Evolutionary conservation across 2,797 vertebrate genomes (phyloP).

Genomic region (Chromis chromis): DNA sequence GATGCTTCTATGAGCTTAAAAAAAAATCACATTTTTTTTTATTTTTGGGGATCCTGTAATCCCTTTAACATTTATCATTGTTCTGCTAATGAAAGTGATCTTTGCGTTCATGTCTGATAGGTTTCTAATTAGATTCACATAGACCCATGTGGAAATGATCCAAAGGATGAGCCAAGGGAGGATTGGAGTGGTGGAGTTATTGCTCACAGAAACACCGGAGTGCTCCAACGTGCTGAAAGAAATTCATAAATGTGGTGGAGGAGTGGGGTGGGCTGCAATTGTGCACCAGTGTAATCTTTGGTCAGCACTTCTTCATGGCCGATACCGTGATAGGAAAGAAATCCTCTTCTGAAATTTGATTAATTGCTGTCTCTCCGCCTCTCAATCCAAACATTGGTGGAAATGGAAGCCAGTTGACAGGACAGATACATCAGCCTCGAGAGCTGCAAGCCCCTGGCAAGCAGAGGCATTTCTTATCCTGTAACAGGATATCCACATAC

Average conservation of each 20-base stretch:
- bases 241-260: slow-evolving; percentile 67
- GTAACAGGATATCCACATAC: slow-evolving; percentile 79
- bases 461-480: slow-evolving; percentile 79
- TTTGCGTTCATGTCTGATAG: slow-evolving; percentile 72
- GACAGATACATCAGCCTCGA: slow-evolving; percentile 75
- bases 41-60: slow-evolving; percentile 58
- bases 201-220: slow-evolving; percentile 60
- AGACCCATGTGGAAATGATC: slow-evolving; percentile 68
- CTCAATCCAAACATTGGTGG: slow-evolving; percentile 81
- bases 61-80: slow-evolving; percentile 70
- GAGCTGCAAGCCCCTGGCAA: slow-evolving; percentile 72
- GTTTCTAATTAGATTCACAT: slow-evolving; percentile 75
- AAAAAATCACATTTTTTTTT: slow-evolving; percentile 34
- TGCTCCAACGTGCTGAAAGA: slow-evolving; percentile 59
- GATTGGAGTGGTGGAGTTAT: slow-evolving; percentile 61
- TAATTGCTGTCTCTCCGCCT: slow-evolving; percentile 76
- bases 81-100: slow-evolving; percentile 76
- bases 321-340: slow-evolving; percentile 59
- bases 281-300: slow-evolving; percentile 65
- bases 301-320: slow-evolving; percentile 79
- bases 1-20: slow-evolving; percentile 61
- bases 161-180: slow-evolving; percentile 53
- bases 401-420: slow-evolving; percentile 76
- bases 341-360: slow-evolving; percentile 79
- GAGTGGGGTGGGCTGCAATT: slow-evolving; percentile 45